phyloP scores from a whole-genome alignment of 2,888 invertebrate species.

The Tenthredo scrophulariae region DNA sequence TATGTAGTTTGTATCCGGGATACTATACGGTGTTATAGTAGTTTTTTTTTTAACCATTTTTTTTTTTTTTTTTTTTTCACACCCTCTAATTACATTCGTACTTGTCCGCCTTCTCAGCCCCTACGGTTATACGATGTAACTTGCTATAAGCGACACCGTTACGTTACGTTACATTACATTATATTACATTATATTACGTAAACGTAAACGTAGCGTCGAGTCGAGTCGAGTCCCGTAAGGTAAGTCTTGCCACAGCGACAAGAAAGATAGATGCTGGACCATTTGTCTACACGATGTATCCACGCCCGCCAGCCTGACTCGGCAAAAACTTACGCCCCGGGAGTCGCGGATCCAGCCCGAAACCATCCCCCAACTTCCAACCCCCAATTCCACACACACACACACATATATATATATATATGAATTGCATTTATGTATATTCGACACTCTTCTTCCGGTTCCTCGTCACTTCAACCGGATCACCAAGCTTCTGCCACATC shows the following conservation, averaged over 20 bases:
- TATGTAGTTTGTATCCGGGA: background rate
- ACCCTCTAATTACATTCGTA: slow-evolving; percentile 34
- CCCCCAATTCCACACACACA: background rate
- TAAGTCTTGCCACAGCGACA: slow-evolving; percentile 52
- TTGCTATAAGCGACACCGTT: background rate
- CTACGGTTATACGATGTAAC: slow-evolving; percentile 8
- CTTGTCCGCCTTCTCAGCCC: slow-evolving; percentile 28
- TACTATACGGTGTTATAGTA: background rate
- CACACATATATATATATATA: background rate
- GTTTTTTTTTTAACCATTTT: background rate
- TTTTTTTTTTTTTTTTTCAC: background rate
- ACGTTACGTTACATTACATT: background rate
- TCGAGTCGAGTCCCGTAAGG: no score
- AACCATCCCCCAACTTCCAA: background rate
- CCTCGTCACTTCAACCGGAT: background rate
- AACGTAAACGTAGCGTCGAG: background rate
- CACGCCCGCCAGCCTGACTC: slow-evolving; percentile 55
- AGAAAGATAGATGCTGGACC: slow-evolving; percentile 64
- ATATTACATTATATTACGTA: background rate
- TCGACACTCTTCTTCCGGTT: background rate
- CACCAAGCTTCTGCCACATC: background rate
- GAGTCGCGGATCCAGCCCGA: background rate
- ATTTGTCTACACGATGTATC: slow-evolving; percentile 69
- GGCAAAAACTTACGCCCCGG: slow-evolving; percentile 35
- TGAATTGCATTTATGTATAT: background rate